Evolutionary conservation across 2,888 invertebrate species (phyloP).

Genomic region (Autographa pulchrina): DNA sequence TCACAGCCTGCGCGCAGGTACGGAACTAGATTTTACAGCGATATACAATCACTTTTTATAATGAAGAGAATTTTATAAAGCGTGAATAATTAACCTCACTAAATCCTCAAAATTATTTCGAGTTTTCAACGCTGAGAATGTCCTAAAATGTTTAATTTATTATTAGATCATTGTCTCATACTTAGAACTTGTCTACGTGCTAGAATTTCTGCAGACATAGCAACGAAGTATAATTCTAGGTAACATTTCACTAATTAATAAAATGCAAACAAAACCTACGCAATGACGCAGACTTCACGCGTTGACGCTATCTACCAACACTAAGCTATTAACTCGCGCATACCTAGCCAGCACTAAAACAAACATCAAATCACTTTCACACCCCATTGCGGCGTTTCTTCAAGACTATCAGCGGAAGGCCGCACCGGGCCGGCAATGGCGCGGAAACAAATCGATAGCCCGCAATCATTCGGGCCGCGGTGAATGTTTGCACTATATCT

Average conservation of each 20-base stretch:
- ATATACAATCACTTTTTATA: background rate
- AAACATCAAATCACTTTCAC: constrained; percentile 21
- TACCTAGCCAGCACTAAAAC: constrained; percentile 26
- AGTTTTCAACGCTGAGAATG: too few species aligned
- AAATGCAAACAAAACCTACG: constrained; percentile 55
- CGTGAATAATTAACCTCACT: too few species aligned
- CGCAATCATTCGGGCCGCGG: constrained; percentile 16
- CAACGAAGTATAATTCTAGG: constrained; percentile 20
- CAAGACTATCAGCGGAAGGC: constrained; percentile 21
- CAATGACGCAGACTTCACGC: constrained; percentile 50
- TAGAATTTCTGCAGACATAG: constrained; percentile 21
- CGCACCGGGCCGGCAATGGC: constrained; percentile 23
- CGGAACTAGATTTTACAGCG: background rate
- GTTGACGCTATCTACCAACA: constrained; percentile 41
- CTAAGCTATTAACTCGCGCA: constrained; percentile 29
- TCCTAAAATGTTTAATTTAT: too few species aligned
- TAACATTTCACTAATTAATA: constrained; percentile 43
- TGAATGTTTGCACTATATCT: constrained; percentile 45
- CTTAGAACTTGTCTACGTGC: background rate
- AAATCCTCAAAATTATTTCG: too few species aligned
- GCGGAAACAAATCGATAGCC: constrained; percentile 23
- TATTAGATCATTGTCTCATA: background rate
- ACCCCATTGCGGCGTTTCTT: constrained; percentile 44
- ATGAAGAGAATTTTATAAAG: background rate
- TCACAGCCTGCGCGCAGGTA: background rate